Evolutionary conservation across 2,888 invertebrate genomes (phyloP), one percentile per base, ranked within the genome.

Genomic region (Catocala nupta): DNA sequence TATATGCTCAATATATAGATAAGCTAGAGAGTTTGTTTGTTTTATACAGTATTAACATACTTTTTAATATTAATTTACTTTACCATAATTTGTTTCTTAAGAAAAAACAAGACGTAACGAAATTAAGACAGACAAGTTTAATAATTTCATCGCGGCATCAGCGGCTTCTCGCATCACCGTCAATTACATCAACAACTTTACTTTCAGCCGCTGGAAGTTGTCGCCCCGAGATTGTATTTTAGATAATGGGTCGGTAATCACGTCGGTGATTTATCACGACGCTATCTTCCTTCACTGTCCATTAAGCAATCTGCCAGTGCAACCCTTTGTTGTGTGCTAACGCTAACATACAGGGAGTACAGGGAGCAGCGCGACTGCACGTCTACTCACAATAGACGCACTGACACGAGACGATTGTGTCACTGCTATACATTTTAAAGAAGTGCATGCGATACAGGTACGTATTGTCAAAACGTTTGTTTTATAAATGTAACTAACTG

Each of bases 201-300:
- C 87, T 85, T 82, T 81, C 71, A 73, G 74, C 72, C 59, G 58
- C 65, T 72, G 70, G 70, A 81, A 85, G 84, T 89, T 87, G 90
- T 89, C 89, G 85, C 87, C 87, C 86, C 80, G 87, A 91, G 93
- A 93, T 93, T 90, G 92, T 88, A 91, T 93, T 92, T 93, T 88
- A 93, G 93, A 93, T 93, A 93, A 93, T 92, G 92, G 92, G 81
- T 83, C 84, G 75, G 92, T 93, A 93, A 93, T 93, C 92, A 91
- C 87, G 82, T 67, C 71, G 88, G 93, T 94, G 94, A 94, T 94
- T 94, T 94, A 94, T 94, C 94, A 94, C 91, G 64, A 77, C 78
- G 88, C 89, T 93, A 94, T 94, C 94, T 89, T 89, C 89, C 92
- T 93, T 94, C 92, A 91, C 93, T 90, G 92, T 92, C 94, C 94